These are phyloP conservation scores for Stegastes partitus DNA, from an alignment of 2,113 vertebrate species.

Conservation along the genomic window DNA sequence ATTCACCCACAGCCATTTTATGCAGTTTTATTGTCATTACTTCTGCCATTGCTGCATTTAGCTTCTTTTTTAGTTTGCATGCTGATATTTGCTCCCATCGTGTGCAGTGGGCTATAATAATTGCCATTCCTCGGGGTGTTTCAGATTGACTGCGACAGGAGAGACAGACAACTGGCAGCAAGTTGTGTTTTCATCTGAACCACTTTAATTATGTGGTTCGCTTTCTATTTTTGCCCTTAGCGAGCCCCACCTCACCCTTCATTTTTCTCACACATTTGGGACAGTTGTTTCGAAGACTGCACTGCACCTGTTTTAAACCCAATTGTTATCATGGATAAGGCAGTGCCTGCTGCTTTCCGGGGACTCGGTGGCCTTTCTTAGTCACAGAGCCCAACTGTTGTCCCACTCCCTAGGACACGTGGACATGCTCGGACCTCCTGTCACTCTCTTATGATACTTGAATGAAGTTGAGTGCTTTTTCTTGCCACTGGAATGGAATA, in stretches of 20 bases:
- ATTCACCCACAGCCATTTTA: background rate
- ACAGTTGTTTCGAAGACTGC: conserved; percentile 66
- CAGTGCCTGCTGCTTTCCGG: background rate
- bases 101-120: background rate
- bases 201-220: conserved; percentile 64
- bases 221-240: conserved; percentile 71
- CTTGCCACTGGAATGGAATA: background rate
- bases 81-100: background rate
- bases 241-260: conserved; percentile 19
- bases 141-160: conserved; percentile 64
- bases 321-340: conserved; percentile 50
- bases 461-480: conserved; percentile 1
- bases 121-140: conserved; percentile 18
- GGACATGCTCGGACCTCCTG: conserved; percentile 22
- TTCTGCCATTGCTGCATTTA: background rate
- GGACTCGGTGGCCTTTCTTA: background rate
- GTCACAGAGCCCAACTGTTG: conserved; percentile 13
- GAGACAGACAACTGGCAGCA: conserved; percentile 54
- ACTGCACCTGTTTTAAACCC: conserved; percentile 70
- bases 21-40: background rate
- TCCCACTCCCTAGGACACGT: conserved; percentile 35
- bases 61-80: background rate
- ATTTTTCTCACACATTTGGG: conserved; percentile 41
- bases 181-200: conserved; percentile 48
- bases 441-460: background rate